Evolutionary conservation across 2,797 vertebrate species (phyloP).

Genomic region (Hemibagrus guttatus): DNA sequence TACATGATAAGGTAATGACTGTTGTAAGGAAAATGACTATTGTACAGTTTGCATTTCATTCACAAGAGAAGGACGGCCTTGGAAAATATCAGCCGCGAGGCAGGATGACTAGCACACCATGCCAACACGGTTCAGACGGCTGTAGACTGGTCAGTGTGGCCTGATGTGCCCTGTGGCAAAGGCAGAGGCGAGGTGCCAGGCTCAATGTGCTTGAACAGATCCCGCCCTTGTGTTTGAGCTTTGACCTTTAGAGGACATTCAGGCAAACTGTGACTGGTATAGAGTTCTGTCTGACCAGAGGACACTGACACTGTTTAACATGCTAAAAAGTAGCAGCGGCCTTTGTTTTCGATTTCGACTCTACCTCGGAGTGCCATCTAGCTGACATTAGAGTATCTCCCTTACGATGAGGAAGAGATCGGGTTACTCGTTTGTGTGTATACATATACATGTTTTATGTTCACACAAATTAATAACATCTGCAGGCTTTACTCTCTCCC

Average conservation of each 20-base stretch:
- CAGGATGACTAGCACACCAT: not conserved
- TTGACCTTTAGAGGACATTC: constrained; percentile 50
- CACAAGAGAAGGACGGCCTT: constrained; percentile 3
- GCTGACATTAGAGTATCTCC: constrained; percentile 7
- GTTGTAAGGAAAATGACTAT: constrained; percentile 33
- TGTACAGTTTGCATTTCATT: not conserved
- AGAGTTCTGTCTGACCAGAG: constrained; percentile 37
- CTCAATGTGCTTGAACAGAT: constrained; percentile 37
- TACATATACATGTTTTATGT: constrained; percentile 13
- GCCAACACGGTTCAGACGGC: constrained; percentile 9
- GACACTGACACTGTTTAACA: constrained; percentile 32
- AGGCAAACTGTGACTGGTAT: constrained; percentile 46
- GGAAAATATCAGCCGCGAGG: constrained; percentile 22
- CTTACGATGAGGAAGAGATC: not conserved
- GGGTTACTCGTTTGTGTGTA: not conserved
- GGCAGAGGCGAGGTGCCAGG: constrained; percentile 32
- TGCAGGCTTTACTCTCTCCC: constrained; percentile 11
- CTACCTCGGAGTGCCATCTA: constrained; percentile 24
- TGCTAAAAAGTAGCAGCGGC: constrained; percentile 11
- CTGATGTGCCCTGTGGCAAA: constrained; percentile 36
- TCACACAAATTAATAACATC: constrained; percentile 28
- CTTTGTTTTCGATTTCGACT: not conserved
- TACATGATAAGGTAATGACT: constrained; percentile 53
- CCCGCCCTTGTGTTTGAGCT: constrained; percentile 40
- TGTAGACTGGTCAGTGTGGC: constrained; percentile 29